Evolutionary conservation across 2,113 vertebrate genomes (phyloP), one percentile per base, ranked within the genome.

Genomic region (Cyphomyrus discorhynchus): DNA sequence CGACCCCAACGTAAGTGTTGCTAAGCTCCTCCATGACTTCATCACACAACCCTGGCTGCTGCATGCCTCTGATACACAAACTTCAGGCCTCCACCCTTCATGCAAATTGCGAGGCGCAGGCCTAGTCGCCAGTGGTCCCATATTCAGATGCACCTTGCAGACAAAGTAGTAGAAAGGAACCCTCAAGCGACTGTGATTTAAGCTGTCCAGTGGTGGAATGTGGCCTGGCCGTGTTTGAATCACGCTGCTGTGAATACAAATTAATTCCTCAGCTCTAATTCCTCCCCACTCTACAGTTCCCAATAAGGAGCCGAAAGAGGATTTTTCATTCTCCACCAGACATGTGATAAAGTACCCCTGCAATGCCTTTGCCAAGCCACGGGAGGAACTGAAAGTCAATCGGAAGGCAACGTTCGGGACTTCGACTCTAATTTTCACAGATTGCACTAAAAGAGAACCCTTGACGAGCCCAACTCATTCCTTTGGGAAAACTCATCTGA

Each of bases 271-370:
- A 35, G 31, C 56, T 70, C 27, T 50, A 17, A 15, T 70, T 17
- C 17, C 91, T 88, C 84, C 15, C 91, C 85, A 49, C 70, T 88
- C 88, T 91, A 85, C 94, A 97, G 97, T 94, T 92, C 91, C 91
- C 90, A 74, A 91, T 92, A 91, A 88, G 31, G 19, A 91, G 91
- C 90, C 85, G 82, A 90, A 89, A 92, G 88, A 94, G 47, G 93
- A 94, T 91, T 91, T 93, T 89, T 56, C 92, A 88, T 66, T 91
- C 74, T 93, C 93, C 93, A 92, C 92, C 80, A n/a, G 70, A 56
- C 92, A 91, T 90, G 93, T 98, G 91, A 94, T 99, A 90, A 98
- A 97, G 91, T 98, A 97, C 92, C 97, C 97, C 74, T 98, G 95
- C 94, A 97, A 94, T 82, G 92, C 94, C 50, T 99, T 99, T 92